Conservation (phyloP, 2,888 invertebrate species). For the Melieria crassipennis region DNA sequence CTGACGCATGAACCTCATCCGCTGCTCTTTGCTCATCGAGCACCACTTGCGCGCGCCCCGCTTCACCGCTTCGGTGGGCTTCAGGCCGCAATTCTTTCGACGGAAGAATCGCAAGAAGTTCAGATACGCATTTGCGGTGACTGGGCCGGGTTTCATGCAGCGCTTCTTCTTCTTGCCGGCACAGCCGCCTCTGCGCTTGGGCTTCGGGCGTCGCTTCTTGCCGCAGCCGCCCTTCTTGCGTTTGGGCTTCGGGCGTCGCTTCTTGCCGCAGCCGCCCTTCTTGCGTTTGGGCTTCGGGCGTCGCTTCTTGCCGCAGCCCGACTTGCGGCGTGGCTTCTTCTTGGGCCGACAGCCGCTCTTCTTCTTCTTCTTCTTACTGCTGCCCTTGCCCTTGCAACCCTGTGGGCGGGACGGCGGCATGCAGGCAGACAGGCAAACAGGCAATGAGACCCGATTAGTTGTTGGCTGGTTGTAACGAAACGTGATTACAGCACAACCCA, state of each 20-base stretch:
- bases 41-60: conserved; percentile 46
- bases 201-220: conserved; percentile 1
- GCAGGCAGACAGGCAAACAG: not conserved
- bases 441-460: not conserved
- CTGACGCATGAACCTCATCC: conserved; percentile 39
- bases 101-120: conserved; percentile 44
- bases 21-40: conserved; percentile 36
- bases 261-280: not conserved
- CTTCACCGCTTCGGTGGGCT: conserved; percentile 38
- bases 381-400: conserved; percentile 20
- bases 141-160: conserved; percentile 40
- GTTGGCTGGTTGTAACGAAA: not conserved
- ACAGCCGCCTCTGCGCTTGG: conserved; percentile 8
- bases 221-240: conserved; percentile 1
- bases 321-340: conserved; percentile 6
- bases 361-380: conserved; percentile 10
- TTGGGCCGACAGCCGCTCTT: conserved; percentile 12
- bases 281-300: not conserved
- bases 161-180: conserved; percentile 20
- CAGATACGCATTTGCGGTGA: conserved; percentile 43
- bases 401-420: not conserved
- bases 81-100: conserved; percentile 41
- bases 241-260: not conserved
- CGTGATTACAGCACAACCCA: not conserved
- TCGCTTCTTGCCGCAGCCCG: not conserved